Evolutionary conservation across 1,140 invertebrate genomes (phyloP), one percentile per base, ranked within the genome.

Genomic region (Diachasma alloeum): DNA sequence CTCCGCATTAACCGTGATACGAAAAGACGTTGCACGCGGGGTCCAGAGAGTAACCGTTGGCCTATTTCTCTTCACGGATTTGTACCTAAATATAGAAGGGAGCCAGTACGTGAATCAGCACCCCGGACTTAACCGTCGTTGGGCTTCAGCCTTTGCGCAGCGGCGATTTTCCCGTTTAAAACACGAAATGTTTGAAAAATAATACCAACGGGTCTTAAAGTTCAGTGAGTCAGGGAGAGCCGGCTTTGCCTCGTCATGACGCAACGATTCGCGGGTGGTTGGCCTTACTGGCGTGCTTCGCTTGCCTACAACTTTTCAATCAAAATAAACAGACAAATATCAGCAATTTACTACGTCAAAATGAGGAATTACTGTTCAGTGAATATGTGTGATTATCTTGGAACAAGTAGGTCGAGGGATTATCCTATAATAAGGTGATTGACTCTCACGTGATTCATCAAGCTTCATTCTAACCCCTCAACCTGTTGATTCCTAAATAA

Each of bases 11-110:
- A 84, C 78, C 79, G 86, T 82, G 83, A 84, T 74, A 70, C 44
- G 31, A 66, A 19, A 39, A 69, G 46, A n/a, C 42, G 48, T 53
- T 53, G 48, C 48, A 53, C n/a, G 48, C 48, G 48, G 46, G 36
- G 68, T 53, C 66, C 24, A 67, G 39, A 44, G 53, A 86, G 84
- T 42, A 42, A 42, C 81, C 81, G 83, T 66, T 90, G 89, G 85
- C 89, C 89, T 90, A 89, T 89, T 90, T 90, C 85, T 83, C 72
- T 77, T 67, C 59, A 74, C 59, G 24, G 59, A 11, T 56, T 56
- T 46, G 39, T 36, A 8, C 74, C 84, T 89, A 89, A 85, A 87
- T 87, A 86, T 89, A 89, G 86, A 63, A 63, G 11, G 59, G 59
- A 63, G 59, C 59, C 59, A 63, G 22, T 26, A 15, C 59, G 24